Conservation (phyloP, 1,140 invertebrate species). For the Wasmannia auropunctata region DNA sequence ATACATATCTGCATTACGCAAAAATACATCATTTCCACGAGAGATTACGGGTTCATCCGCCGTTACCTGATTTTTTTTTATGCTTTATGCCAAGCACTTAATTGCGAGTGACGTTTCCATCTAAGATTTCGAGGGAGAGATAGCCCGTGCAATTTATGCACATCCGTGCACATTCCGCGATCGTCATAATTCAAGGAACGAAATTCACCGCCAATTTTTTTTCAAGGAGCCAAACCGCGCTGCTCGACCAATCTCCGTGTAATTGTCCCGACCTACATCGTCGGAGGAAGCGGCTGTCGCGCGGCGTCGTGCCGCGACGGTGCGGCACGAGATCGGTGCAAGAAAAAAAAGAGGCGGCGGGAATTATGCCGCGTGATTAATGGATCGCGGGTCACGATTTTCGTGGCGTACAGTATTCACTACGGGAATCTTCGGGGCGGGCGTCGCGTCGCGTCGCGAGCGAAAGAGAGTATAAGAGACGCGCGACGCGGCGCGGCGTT, state of each 20-base stretch:
- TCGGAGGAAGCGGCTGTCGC: neutral
- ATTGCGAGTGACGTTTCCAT: neutral
- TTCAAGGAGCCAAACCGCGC: neutral
- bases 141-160: neutral
- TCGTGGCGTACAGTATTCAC: conserved; percentile 44
- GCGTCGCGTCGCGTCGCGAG: neutral
- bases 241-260: conserved; percentile 15
- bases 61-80: neutral
- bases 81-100: neutral
- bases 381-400: conserved; percentile 60
- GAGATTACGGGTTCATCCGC: neutral
- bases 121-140: neutral
- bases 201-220: conserved; percentile 34
- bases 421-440: conserved; percentile 42
- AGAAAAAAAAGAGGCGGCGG: neutral
- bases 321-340: conserved; percentile 4
- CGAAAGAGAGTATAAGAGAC: neutral
- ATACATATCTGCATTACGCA: neutral
- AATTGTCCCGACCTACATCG: conserved; percentile 52
- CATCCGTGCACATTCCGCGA: neutral
- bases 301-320: neutral
- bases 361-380: conserved; percentile 66
- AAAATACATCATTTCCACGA: neutral
- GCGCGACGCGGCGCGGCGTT: neutral
- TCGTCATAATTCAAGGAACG: conserved; percentile 17